Base-by-base conservation (phyloP, 1,140 invertebrate genomes). In the Drosophila prosaltans region DNA sequence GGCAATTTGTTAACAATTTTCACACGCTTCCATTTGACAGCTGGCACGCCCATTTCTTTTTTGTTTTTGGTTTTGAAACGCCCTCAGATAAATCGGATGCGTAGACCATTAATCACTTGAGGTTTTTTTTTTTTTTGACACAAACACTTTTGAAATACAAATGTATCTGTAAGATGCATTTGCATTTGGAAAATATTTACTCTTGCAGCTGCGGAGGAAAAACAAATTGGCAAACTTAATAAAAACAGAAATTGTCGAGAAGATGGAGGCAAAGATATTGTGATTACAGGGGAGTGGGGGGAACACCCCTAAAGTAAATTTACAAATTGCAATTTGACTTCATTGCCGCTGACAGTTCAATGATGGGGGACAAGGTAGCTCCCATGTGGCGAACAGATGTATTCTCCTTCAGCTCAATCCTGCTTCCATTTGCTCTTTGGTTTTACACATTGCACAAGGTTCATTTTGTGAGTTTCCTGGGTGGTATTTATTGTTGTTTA, bases 1-100 rank as follows among this genome's bases (percentile, higher is more conserved):
- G 71, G 80, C 83, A 90, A 88, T 88, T 88, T 88, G 84, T 88
- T 88, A 89, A 88, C 70, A 72, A 88, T 89, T 89, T 86, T 86
- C 82, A 86, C 82, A 86, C 83, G 83, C 80, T 60, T 77, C 76
- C 66, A 67, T 69, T 76, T 83, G 83, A 88, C 83, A 86, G 82
- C 80, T 65, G 65, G 45, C 83, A 65, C 69, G 65, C 67, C 43
- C 45, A 26, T 32, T 30, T 16, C 16, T 16, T 16, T 16, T 16
- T 16, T 16, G 16, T 16, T 16, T 16, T 16, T 16, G 16, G 16
- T 16, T 9, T 26, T 9, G 43, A 26, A 51, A 24, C 36, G 21
- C 48, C 76, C 72, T 69, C 72, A 57, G 77, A 89, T 88, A 88
- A 89, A 89, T 88, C 80, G 40, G 65, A 73, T 78, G 73, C 85